Evolutionary conservation across 2,113 vertebrate genomes (phyloP), one percentile per base, ranked within the genome.

Genomic region (Melanostigma gelatinosum): DNA sequence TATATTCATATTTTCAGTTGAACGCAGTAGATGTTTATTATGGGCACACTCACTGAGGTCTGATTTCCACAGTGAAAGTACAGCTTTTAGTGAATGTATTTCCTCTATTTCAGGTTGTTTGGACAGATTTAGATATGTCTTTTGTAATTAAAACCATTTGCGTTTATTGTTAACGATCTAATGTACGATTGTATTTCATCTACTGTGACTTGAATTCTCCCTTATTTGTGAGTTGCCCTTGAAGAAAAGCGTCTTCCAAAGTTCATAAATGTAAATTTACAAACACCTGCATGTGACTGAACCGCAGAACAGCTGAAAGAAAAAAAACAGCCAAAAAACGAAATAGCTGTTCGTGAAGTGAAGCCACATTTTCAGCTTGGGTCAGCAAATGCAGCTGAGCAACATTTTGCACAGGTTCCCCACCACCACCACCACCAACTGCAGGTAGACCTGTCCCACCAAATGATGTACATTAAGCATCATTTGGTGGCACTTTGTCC

Each of bases 1-100:
- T 29, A 55, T 18, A 27, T 73, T 34, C 11, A n/a, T 60, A 65
- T 72, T 83, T 74, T 48, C 29, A 32, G 32, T 48, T 78, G 4
- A 55, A 13, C 8, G 6, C 32, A 22, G 24, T 24, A 18, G 13
- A 44, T 52, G 73, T 12, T 12, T 60, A 62, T 48, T 66, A 46
- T 75, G 8, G 7, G 15, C 22, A 44, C 27, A 1, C 65, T 10
- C 3, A 50, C 55, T 15, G 9, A 13, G 34, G 38, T 55, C 27
- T 67, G 27, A 74, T 73, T 40, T 61, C 22, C 58, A 70, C 36
- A 44, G 72, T 54, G 8, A 34, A 50, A 68, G n/a, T 34, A 0
- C 12, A 20, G 46, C 64, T 62, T 62, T 52, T 13, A 22, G 4
- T 18, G 13, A 46, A 48, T 34, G 0, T 16, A 57, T n/a, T 13